Percentiles rank a stretch among this genome's conserved stretches.
Conservation (phyloP, 2,888 invertebrate species). For the Campoplex capitator region DNA sequence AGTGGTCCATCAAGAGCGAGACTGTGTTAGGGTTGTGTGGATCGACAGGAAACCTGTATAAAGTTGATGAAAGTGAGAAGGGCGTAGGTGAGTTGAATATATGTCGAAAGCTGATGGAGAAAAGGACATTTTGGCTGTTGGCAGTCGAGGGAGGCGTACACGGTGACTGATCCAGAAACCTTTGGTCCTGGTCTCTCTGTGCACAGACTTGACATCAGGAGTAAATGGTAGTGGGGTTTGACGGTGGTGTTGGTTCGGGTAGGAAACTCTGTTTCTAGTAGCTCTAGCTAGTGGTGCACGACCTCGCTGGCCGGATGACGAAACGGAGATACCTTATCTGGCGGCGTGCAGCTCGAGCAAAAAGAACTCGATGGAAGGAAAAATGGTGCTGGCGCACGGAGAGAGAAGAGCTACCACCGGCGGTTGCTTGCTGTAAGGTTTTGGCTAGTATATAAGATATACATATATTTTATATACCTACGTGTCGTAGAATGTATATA, state of each 20-base stretch:
- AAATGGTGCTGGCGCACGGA: constrained; percentile 67
- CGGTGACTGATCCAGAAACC: constrained; percentile 52
- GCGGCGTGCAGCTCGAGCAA: constrained; percentile 72
- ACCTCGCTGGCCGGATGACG: constrained; percentile 71
- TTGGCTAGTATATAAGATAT: constrained; percentile 7
- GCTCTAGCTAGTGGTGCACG: constrained; percentile 54
- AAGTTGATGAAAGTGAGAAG: neutral
- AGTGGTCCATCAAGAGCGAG: constrained; percentile 52
- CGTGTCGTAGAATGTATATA: constrained; percentile 1
- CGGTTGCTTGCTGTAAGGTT: constrained; percentile 38
- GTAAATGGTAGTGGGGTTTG: constrained; percentile 16
- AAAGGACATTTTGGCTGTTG: constrained; percentile 19
- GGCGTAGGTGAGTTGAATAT: constrained; percentile 9
- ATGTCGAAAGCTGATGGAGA: neutral
- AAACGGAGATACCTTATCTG: constrained; percentile 73
- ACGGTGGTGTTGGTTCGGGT: constrained; percentile 16
- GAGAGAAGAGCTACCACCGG: constrained; percentile 45
- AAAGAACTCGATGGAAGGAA: constrained; percentile 69
- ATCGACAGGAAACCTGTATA: constrained; percentile 13
- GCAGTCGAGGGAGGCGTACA: neutral
- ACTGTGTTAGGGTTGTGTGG: constrained; percentile 31
- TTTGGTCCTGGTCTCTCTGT: constrained; percentile 25
- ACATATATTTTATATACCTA: neutral
- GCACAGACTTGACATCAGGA: neutral
- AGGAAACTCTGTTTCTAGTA: constrained; percentile 46